phyloP scores from a whole-genome alignment of 2,888 invertebrate genomes.

The Nemurella pictetii region DNA sequence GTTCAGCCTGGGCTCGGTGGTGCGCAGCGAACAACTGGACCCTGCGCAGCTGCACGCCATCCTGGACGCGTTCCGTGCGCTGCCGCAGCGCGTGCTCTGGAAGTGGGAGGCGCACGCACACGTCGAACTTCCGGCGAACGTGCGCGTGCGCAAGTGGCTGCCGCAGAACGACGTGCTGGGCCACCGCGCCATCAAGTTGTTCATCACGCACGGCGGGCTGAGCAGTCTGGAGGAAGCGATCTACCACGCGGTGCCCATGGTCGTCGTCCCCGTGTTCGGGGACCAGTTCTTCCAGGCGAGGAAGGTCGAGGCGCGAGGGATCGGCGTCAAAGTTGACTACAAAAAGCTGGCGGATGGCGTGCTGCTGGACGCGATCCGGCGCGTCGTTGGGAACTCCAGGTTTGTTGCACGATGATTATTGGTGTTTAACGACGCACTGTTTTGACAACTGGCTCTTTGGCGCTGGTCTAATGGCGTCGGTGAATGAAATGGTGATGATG shows the following conservation, averaged over 20 bases:
- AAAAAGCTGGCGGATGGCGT: too few relatives aligned
- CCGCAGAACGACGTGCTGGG: conserved; percentile 69
- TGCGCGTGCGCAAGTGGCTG: conserved; percentile 65
- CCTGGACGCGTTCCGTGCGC: conserved; percentile 51
- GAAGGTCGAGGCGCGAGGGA: too few relatives aligned
- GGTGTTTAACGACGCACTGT: too few relatives aligned
- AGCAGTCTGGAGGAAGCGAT: neutral
- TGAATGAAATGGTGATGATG: too few relatives aligned
- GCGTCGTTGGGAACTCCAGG: too few relatives aligned
- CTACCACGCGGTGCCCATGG: neutral
- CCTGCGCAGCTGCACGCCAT: conserved; percentile 49
- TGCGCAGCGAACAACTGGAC: conserved; percentile 52
- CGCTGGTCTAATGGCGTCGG: too few relatives aligned
- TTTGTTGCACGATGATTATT: too few relatives aligned
- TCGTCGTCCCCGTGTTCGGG: neutral
- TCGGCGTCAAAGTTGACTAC: too few relatives aligned
- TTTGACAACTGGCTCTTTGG: too few relatives aligned
- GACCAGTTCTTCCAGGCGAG: too few relatives aligned
- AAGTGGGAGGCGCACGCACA: conserved; percentile 54
- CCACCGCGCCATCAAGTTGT: neutral
- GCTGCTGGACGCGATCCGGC: too few relatives aligned
- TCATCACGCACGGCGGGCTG: neutral
- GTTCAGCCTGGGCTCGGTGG: conserved; percentile 57
- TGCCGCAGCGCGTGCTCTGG: conserved; percentile 58
- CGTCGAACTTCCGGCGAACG: conserved; percentile 52